phyloP scores from a whole-genome alignment of 2,888 invertebrate species.

The Tipula helvola region DNA sequence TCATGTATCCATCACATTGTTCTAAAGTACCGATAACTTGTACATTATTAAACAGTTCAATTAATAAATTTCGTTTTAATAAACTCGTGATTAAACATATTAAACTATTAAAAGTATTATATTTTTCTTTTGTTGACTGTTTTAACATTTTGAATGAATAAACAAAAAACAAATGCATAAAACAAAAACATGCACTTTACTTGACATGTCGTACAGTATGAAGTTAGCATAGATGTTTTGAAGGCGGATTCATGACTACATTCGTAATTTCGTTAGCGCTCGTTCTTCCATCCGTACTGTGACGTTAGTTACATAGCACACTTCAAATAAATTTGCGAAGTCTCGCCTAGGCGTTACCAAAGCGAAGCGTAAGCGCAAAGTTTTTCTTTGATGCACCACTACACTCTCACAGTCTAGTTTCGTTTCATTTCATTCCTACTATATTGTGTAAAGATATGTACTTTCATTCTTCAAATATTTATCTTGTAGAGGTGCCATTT shows the following conservation, averaged over 20 bases:
- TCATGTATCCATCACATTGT: constrained; percentile 31
- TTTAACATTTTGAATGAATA: background rate
- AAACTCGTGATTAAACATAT: background rate
- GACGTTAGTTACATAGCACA: too few relatives aligned
- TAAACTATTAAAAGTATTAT: constrained; percentile 7
- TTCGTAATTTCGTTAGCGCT: background rate
- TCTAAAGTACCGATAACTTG: constrained; percentile 30
- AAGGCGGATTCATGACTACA: too few relatives aligned
- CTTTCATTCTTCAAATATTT: too few relatives aligned
- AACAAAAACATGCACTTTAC: background rate
- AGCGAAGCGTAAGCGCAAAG: too few relatives aligned
- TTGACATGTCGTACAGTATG: background rate
- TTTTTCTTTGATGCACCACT: too few relatives aligned
- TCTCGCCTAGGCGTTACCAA: too few relatives aligned
- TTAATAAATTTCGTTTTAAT: constrained; percentile 22
- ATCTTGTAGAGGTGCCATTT: too few relatives aligned
- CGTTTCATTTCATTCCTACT: too few relatives aligned
- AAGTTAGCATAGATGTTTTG: background rate
- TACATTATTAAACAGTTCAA: constrained; percentile 31
- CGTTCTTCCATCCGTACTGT: too few relatives aligned
- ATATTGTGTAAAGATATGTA: too few relatives aligned
- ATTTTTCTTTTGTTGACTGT: background rate
- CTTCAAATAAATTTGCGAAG: too few relatives aligned
- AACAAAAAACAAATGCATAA: background rate
- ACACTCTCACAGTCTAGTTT: too few relatives aligned